These are phyloP conservation scores for Drosophila paulistorum DNA, from an alignment of 1,140 invertebrate genomes.

Conservation along the genomic window DNA sequence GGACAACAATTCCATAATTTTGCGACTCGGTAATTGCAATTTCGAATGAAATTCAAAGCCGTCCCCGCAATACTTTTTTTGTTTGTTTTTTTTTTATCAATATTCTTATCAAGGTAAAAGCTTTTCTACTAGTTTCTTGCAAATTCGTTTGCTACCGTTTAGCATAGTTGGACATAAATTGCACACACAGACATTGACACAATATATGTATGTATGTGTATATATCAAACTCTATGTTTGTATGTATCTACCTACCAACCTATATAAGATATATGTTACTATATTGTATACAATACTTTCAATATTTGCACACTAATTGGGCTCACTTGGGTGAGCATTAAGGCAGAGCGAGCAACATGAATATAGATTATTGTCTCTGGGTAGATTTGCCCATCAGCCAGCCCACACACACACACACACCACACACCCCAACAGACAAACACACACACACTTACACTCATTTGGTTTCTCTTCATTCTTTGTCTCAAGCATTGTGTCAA, in stretches of 20 bases:
- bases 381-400: conserved; percentile 25
- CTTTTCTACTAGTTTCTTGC: conserved; percentile 18
- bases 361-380: conserved; percentile 71
- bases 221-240: background rate
- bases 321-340: conserved; percentile 57
- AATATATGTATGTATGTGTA: background rate
- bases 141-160: background rate
- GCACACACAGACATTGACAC: background rate
- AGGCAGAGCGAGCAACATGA: conserved; percentile 56
- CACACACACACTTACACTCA: background rate
- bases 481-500: conserved; percentile 76
- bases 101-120: conserved; percentile 23
- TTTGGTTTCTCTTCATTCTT: conserved; percentile 45
- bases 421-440: background rate
- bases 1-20: conserved; percentile 8
- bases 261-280: background rate
- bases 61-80: background rate
- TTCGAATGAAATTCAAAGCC: conserved; percentile 25
- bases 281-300: conserved; percentile 43
- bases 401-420: background rate
- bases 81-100: background rate
- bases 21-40: conserved; percentile 23
- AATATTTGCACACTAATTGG: conserved; percentile 80
- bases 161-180: conserved; percentile 3
- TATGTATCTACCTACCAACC: background rate